phyloP scores from a whole-genome alignment of 2,797 vertebrate species.

The Sardinella longiceps region DNA sequence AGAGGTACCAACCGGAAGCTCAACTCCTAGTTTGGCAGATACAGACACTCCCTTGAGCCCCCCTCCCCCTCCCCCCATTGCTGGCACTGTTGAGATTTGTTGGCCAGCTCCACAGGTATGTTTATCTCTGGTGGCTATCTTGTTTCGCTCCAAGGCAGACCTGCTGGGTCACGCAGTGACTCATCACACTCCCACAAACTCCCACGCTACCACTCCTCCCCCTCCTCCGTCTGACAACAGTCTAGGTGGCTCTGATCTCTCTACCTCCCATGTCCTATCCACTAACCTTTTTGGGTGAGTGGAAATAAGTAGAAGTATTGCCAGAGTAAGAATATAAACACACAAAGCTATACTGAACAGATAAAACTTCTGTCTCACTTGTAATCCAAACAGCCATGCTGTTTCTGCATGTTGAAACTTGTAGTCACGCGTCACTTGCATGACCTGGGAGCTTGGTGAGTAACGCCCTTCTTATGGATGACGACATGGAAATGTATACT shows the following conservation, averaged over 20 bases:
- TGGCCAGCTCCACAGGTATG: not conserved
- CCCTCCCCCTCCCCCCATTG: too few relatives aligned
- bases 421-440: not conserved
- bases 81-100: not conserved
- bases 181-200: not conserved
- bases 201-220: not conserved
- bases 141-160: conserved; percentile 1
- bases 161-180: not conserved
- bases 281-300: not conserved
- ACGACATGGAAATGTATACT: not conserved
- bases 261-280: not conserved
- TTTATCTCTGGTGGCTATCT: not conserved
- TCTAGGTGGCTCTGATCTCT: not conserved
- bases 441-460: not conserved
- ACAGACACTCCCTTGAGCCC: not conserved
- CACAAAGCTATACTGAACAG: not conserved
- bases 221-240: not conserved
- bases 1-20: not conserved
- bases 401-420: not conserved
- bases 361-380: not conserved
- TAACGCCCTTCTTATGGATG: too few relatives aligned
- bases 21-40: not conserved
- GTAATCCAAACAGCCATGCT: not conserved
- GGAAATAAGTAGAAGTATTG: not conserved
- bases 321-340: not conserved